A percentile compares a stretch with the other conserved stretches of the same genome.
phyloP scores from a whole-genome alignment of 2,888 invertebrate species.

The Bellardia pandia region DNA sequence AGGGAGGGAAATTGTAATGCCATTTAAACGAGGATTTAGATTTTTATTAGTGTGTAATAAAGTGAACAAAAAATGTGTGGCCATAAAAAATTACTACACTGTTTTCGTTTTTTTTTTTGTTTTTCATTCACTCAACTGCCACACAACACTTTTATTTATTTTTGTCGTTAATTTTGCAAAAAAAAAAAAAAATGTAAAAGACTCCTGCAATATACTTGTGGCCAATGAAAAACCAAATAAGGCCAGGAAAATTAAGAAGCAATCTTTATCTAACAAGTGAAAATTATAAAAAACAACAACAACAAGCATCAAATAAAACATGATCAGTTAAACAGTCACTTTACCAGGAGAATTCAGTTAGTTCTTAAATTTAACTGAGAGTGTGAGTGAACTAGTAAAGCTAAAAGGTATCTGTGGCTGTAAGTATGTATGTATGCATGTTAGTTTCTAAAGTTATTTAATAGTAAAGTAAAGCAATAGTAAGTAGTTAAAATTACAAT shows the following conservation, averaged over 20 bases:
- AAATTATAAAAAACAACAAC: conserved; percentile 14
- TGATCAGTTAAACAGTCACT: conserved; percentile 28
- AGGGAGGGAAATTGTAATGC: conserved; percentile 26
- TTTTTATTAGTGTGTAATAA: conserved; percentile 71
- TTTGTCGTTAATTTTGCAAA: conserved; percentile 6
- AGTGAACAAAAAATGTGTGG: conserved; percentile 62
- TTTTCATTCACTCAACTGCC: conserved; percentile 1
- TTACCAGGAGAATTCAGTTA: neutral
- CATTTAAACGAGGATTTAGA: conserved; percentile 57
- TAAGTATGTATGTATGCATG: neutral
- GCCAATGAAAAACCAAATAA: conserved; percentile 24
- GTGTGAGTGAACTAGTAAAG: neutral
- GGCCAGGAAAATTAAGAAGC: conserved; percentile 21
- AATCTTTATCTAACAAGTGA: conserved; percentile 39
- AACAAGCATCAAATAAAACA: conserved; percentile 36
- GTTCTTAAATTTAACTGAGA: conserved; percentile 16
- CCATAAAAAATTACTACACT: conserved; percentile 61
- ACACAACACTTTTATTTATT: conserved; percentile 23
- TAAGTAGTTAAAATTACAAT: conserved; percentile 54
- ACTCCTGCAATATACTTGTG: conserved; percentile 13
- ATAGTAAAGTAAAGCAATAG: conserved; percentile 16
- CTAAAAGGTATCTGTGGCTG: no score
- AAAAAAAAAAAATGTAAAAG: neutral
- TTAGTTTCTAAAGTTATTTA: conserved; percentile 3
- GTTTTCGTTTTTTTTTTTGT: neutral